phyloP scores from a whole-genome alignment of 2,888 invertebrate genomes.

The Stenodera caucasica region DNA sequence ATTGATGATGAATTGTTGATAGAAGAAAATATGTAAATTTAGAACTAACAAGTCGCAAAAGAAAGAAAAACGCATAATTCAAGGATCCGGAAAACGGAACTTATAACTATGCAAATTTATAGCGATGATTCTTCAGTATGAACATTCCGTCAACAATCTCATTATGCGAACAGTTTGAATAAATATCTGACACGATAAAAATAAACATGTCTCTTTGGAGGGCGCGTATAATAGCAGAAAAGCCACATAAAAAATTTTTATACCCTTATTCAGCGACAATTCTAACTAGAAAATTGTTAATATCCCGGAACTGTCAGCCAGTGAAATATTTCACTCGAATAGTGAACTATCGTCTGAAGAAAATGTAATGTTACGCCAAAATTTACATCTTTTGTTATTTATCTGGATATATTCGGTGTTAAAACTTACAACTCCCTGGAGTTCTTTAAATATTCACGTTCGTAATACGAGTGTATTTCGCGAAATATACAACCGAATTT shows the following conservation, averaged over 20 bases:
- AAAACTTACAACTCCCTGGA: slow-evolving; percentile 21
- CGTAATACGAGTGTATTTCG: not conserved
- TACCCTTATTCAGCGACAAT: no score
- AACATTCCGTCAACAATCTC: slow-evolving; percentile 3
- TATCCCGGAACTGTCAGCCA: no score
- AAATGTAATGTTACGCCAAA: slow-evolving; percentile 2
- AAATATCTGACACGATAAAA: slow-evolving; percentile 22
- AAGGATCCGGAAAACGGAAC: no score
- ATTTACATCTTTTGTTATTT: slow-evolving; percentile 20
- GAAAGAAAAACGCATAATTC: no score
- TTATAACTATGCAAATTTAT: slow-evolving; percentile 20
- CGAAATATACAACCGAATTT: not conserved
- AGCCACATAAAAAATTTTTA: not conserved
- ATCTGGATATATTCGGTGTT: slow-evolving; percentile 10
- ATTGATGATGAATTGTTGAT: not conserved
- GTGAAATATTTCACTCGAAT: slow-evolving; percentile 14
- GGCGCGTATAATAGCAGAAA: not conserved
- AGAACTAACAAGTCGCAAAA: no score
- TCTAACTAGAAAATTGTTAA: no score
- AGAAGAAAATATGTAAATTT: slow-evolving; percentile 12
- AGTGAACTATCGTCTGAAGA: slow-evolving; percentile 13
- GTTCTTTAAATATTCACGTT: not conserved
- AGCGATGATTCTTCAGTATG: not conserved
- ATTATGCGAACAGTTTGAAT: slow-evolving; percentile 25
- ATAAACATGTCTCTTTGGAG: slow-evolving; percentile 3